Evolutionary conservation across 2,888 invertebrate species (phyloP).

Genomic region (Drosophila quinaria): DNA sequence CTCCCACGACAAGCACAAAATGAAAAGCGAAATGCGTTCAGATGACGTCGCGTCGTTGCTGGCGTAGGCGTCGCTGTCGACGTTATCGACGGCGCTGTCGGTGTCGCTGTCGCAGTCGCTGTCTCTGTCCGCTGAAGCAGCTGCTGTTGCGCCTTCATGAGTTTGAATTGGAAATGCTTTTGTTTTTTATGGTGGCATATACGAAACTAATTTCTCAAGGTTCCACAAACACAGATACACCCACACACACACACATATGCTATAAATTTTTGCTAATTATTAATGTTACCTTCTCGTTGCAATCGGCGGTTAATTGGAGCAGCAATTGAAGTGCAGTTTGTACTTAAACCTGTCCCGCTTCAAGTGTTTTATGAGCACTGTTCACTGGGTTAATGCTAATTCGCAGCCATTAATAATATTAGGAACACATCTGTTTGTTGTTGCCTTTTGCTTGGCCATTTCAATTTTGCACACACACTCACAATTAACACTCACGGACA

Average conservation of each 20-base stretch:
- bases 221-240: conserved; percentile 26
- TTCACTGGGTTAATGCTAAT: conserved; percentile 58
- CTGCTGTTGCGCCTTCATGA: conserved; percentile 63
- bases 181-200: conserved; percentile 57
- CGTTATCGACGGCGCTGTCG: conserved; percentile 4
- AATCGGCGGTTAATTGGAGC: conserved; percentile 45
- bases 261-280: conserved; percentile 50
- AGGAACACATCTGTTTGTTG: conserved; percentile 44
- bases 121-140: conserved; percentile 21
- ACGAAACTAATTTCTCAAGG: conserved; percentile 67
- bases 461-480: conserved; percentile 36
- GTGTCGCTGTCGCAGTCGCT: conserved; percentile 7
- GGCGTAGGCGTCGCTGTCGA: conserved; percentile 41
- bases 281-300: conserved; percentile 63
- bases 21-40: conserved; percentile 69
- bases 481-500: conserved; percentile 8
- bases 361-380: conserved; percentile 48
- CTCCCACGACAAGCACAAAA: conserved; percentile 47
- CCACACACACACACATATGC: conserved; percentile 17
- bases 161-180: conserved; percentile 64
- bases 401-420: conserved; percentile 36
- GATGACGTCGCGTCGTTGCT: conserved; percentile 69
- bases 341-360: conserved; percentile 40
- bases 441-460: conserved; percentile 43
- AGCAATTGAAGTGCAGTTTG: conserved; percentile 39